Conservation (phyloP, 2,888 invertebrate genomes). For the Micoletzkya japonica region DNA sequence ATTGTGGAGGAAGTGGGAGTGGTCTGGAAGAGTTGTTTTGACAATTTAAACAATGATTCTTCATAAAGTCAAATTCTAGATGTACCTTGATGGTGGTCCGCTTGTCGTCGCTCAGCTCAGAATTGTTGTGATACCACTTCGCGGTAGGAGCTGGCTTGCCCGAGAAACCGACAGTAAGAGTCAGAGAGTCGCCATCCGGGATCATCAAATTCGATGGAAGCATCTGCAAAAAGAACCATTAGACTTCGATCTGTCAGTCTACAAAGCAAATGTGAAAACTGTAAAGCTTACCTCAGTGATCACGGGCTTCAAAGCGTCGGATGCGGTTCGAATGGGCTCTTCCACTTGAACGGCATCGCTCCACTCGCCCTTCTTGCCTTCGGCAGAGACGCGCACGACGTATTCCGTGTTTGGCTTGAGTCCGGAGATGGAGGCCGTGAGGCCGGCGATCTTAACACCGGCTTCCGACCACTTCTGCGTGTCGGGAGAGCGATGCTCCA, state of each 20-base stretch:
- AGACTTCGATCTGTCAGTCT: not conserved
- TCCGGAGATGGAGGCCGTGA: slow-evolving; percentile 35
- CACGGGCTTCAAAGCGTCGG: slow-evolving; percentile 35
- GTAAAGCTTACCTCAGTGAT: slow-evolving; percentile 29
- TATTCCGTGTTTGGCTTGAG: slow-evolving; percentile 51
- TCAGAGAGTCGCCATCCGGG: slow-evolving; percentile 39
- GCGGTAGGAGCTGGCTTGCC: slow-evolving; percentile 30
- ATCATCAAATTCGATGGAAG: slow-evolving; percentile 7
- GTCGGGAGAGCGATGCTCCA: slow-evolving; percentile 49
- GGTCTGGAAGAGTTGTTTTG: slow-evolving; percentile 21
- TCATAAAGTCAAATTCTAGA: not conserved
- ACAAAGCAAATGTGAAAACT: not conserved
- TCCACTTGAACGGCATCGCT: slow-evolving; percentile 29
- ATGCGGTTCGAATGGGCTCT: slow-evolving; percentile 35
- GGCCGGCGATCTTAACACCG: slow-evolving; percentile 32
- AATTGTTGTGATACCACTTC: slow-evolving; percentile 28
- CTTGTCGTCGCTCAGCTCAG: slow-evolving; percentile 21
- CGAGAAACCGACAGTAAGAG: slow-evolving; percentile 35
- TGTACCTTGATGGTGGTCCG: not conserved
- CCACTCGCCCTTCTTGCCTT: slow-evolving; percentile 31
- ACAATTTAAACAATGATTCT: not conserved
- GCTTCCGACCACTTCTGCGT: slow-evolving; percentile 37
- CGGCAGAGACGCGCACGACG: slow-evolving; percentile 44
- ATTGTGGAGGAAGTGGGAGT: slow-evolving; percentile 49
- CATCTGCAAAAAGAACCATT: not conserved